phyloP scores from a whole-genome alignment of 2,797 vertebrate species.

The Parotocinclus haroldoi region DNA sequence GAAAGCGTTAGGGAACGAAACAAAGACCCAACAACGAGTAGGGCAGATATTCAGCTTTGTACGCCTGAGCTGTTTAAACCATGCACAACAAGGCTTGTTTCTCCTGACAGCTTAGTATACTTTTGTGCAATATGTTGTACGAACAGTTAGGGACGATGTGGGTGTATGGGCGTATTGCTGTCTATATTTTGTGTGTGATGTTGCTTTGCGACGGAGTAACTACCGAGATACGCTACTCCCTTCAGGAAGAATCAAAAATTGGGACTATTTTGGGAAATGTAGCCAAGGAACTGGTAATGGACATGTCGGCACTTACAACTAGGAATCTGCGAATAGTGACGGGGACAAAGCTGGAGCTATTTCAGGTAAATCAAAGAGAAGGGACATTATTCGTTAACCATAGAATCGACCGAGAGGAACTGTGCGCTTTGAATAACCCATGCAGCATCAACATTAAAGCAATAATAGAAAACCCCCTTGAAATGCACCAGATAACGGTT shows the following conservation, averaged over 20 bases:
- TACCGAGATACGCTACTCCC: conserved; percentile 68
- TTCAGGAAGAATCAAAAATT: conserved; percentile 69
- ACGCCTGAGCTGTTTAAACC: background rate
- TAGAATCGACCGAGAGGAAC: conserved; percentile 72
- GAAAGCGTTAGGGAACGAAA: background rate
- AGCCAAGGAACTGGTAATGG: conserved; percentile 73
- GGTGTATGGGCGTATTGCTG: conserved; percentile 39
- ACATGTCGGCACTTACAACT: conserved; percentile 50
- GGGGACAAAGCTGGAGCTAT: conserved; percentile 72
- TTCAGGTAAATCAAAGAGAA: conserved; percentile 68
- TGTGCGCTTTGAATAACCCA: conserved; percentile 63
- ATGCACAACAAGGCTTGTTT: background rate
- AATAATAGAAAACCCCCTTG: conserved; percentile 72
- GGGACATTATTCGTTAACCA: conserved; percentile 67
- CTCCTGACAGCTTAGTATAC: background rate
- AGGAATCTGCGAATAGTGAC: conserved; percentile 71
- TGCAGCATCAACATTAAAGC: conserved; percentile 71
- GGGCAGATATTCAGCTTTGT: background rate
- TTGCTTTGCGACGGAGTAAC: conserved; percentile 46
- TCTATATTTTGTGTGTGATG: conserved; percentile 53
- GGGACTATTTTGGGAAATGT: conserved; percentile 70
- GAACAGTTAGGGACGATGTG: conserved; percentile 28
- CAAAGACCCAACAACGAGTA: background rate
- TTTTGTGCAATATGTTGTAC: conserved; percentile 49
- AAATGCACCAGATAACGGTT: conserved; percentile 68